Evolutionary conservation across 1,140 invertebrate genomes (phyloP).

Genomic region (Tetramorium simillimum): DNA sequence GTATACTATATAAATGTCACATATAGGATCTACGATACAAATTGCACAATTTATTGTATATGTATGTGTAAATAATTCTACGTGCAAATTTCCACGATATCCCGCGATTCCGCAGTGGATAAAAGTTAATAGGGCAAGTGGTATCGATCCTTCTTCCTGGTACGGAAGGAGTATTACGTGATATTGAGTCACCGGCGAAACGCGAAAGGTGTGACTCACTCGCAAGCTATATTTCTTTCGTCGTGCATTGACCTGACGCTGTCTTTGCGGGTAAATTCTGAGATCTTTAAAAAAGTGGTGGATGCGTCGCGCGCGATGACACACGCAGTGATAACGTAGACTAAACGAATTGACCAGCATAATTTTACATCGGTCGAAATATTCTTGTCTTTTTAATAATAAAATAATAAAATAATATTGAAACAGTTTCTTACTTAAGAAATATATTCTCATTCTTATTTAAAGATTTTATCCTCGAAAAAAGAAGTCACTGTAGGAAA

Average conservation of each 20-base stretch:
- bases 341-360: not conserved
- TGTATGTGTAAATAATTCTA: not conserved
- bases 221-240: constrained; percentile 55
- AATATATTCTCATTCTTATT: not conserved
- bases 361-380: not conserved
- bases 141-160: constrained; percentile 72
- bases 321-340: not conserved
- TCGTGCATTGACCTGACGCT: constrained; percentile 70
- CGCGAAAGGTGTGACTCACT: constrained; percentile 74
- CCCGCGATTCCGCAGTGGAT: not conserved
- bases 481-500: not conserved
- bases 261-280: not conserved
- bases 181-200: constrained; percentile 78
- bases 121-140: constrained; percentile 69
- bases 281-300: constrained; percentile 19
- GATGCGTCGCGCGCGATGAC: not conserved
- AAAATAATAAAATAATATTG: not conserved
- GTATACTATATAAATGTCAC: not conserved
- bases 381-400: not conserved
- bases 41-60: constrained; percentile 1
- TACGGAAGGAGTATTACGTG: constrained; percentile 72
- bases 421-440: not conserved
- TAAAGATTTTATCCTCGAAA: not conserved
- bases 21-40: not conserved
- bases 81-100: constrained; percentile 12